These are phyloP conservation scores for Anguilla megastoma DNA, from an alignment of 2,797 vertebrate genomes.

Conservation along the genomic window DNA sequence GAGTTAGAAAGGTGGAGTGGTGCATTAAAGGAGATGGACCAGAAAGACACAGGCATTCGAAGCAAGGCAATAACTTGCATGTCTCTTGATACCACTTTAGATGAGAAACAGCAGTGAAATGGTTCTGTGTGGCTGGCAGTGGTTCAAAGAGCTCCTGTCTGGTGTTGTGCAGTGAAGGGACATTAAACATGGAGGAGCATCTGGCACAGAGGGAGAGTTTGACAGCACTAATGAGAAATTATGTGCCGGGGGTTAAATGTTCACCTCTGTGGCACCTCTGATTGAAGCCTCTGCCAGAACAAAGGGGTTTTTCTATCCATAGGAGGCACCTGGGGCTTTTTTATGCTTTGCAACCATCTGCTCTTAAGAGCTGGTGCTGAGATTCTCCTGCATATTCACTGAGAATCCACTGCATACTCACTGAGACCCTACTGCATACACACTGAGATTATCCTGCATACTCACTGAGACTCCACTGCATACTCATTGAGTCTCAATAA, in stretches of 20 bases:
- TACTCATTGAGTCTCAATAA: neutral
- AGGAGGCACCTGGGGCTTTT: neutral
- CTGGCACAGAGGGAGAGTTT: neutral
- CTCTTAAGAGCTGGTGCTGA: neutral
- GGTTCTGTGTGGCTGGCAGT: conserved; percentile 1
- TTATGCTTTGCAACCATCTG: neutral
- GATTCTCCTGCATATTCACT: neutral
- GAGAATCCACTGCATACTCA: neutral
- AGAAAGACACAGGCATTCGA: neutral
- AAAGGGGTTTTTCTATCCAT: neutral
- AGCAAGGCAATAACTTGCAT: neutral
- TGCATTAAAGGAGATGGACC: conserved; percentile 2
- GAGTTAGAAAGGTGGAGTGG: neutral
- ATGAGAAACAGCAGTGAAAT: neutral
- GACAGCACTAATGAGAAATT: conserved; percentile 3
- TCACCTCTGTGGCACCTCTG: conserved; percentile 4
- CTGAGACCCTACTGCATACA: neutral
- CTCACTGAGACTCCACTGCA: neutral
- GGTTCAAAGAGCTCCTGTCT: neutral
- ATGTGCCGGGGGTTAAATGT: neutral
- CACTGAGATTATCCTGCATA: neutral
- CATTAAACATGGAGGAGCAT: neutral
- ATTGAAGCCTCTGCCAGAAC: neutral
- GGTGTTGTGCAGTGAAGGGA: neutral
- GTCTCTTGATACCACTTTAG: conserved; percentile 21